Evolutionary conservation across 2,113 vertebrate genomes (phyloP), one percentile per base, ranked within the genome.

Genomic region (Leucosticte australis): DNA sequence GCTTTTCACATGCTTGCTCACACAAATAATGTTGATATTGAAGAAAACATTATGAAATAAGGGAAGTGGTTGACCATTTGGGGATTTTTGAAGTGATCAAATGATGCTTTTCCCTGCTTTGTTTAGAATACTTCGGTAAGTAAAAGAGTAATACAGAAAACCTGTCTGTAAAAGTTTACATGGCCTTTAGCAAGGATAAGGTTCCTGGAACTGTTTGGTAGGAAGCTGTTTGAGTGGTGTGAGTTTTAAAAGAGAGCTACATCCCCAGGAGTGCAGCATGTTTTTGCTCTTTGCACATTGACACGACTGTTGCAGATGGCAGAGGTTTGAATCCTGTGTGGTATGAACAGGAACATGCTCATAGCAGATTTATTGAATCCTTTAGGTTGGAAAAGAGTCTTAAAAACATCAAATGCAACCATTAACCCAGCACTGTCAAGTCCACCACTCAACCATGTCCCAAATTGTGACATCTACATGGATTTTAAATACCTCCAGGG

Each of bases 221-320:
- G 37, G 50, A 78, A 56, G 33, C 19, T 64, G 15, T 75, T 83
- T 1, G 8, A 31, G 57, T 47, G 50, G 21, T 3, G 2, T 3
- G 31, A 52, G 10, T 75, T 82, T 85, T 65, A 65, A 76, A 65
- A 76, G 24, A 60, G 60, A 52, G 16, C 59, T 83, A 4, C 46
- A 26, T 71, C 31, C 18, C 13, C n/a, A 10, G 23, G 11, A 57
- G 14, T 12, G 42, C 44, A n/a, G 52, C 22, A 22, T 0, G 0
- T 62, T 92, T 33, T 82, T 85, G 30, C 27, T 82, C 53, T 79
- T 63, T 47, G 3, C 65, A 12, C 11, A 2, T 7, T 69, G 47
- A 18, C 39, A 19, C 5, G 18, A 23, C 11, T 35, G 33, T 50
- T 89, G 64, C 77, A 71, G 28, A 15, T 50, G 49, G 62, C 31